A percentile compares a stretch with the other conserved stretches of the same genome.
Evolutionary conservation across 1,140 invertebrate genomes (phyloP).

Genomic region (Ctenoplectra terminalis): DNA sequence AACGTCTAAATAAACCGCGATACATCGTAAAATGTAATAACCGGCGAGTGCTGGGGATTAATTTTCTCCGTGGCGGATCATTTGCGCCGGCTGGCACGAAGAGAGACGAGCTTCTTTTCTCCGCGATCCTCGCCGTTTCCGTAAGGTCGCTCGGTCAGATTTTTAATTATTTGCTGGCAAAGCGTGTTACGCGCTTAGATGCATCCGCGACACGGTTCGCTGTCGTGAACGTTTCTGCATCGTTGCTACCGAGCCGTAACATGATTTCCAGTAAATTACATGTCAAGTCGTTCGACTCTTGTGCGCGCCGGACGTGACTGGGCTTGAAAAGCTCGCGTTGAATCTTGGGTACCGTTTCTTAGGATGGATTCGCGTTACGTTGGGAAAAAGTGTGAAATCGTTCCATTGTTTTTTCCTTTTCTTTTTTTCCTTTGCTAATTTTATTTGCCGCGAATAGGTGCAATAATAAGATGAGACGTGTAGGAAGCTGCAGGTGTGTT

Average conservation of each 20-base stretch:
- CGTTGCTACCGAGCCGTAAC: slow-evolving; percentile 32
- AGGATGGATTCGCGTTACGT: background rate
- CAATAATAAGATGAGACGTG: too few relatives aligned
- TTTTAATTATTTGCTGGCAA: slow-evolving; percentile 40
- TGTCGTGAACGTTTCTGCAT: slow-evolving; percentile 21
- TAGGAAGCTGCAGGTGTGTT: too few relatives aligned
- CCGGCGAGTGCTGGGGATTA: background rate
- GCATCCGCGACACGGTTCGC: slow-evolving; percentile 8
- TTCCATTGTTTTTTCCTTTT: too few relatives aligned
- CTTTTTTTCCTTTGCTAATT: too few relatives aligned
- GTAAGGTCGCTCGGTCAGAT: background rate
- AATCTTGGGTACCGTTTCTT: background rate
- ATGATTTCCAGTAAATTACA: slow-evolving; percentile 53
- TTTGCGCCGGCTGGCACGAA: background rate
- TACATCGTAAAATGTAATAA: slow-evolving; percentile 31
- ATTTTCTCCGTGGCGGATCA: slow-evolving; percentile 13
- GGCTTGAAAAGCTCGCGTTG: background rate
- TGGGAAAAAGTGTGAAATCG: background rate
- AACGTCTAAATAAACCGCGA: slow-evolving; percentile 33
- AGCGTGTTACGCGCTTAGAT: slow-evolving; percentile 31
- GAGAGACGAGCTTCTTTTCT: background rate
- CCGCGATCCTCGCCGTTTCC: background rate
- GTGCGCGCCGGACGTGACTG: background rate
- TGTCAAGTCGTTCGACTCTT: slow-evolving; percentile 31
- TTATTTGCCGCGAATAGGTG: too few relatives aligned